phyloP scores from a whole-genome alignment of 2,888 invertebrate species.

The Gandaritis pyraliata region DNA sequence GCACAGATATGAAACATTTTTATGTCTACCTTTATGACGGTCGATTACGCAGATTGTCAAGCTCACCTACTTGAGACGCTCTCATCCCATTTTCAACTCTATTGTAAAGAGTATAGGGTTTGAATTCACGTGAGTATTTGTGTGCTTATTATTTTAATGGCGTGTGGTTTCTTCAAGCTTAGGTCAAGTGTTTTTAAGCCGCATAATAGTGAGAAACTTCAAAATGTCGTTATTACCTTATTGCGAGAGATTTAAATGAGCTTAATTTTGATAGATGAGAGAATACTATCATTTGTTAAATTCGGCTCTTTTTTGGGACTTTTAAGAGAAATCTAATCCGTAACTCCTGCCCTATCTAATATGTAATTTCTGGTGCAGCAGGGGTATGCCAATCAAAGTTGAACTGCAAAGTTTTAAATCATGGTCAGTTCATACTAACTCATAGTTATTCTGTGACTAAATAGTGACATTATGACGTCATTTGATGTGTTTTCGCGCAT shows the following conservation, averaged over 20 bases:
- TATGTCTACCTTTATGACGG: slow-evolving; percentile 17
- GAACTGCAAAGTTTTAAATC: too few relatives aligned
- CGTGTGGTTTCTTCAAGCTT: slow-evolving; percentile 23
- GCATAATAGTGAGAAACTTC: slow-evolving; percentile 11
- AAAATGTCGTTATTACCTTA: slow-evolving; percentile 9
- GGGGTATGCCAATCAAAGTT: too few relatives aligned
- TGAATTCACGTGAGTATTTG: not conserved
- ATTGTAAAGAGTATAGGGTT: not conserved
- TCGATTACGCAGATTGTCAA: slow-evolving; percentile 21
- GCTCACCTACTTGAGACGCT: slow-evolving; percentile 20
- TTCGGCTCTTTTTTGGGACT: too few relatives aligned
- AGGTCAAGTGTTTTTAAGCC: slow-evolving; percentile 18
- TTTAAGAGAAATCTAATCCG: too few relatives aligned
- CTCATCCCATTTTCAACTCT: slow-evolving; percentile 12
- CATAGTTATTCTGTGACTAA: too few relatives aligned
- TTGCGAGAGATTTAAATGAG: not conserved
- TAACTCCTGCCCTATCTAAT: too few relatives aligned
- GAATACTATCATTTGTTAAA: too few relatives aligned
- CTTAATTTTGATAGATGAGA: not conserved
- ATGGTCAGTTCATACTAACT: too few relatives aligned
- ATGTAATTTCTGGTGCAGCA: too few relatives aligned
- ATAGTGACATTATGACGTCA: too few relatives aligned
- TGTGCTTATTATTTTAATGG: slow-evolving; percentile 19
- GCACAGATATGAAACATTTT: slow-evolving; percentile 21
- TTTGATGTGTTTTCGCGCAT: too few relatives aligned